These are phyloP conservation scores for Geodia barretti DNA, from an alignment of 37 sponge, comb jelly and placozoan genomes.

Conservation along the genomic window DNA sequence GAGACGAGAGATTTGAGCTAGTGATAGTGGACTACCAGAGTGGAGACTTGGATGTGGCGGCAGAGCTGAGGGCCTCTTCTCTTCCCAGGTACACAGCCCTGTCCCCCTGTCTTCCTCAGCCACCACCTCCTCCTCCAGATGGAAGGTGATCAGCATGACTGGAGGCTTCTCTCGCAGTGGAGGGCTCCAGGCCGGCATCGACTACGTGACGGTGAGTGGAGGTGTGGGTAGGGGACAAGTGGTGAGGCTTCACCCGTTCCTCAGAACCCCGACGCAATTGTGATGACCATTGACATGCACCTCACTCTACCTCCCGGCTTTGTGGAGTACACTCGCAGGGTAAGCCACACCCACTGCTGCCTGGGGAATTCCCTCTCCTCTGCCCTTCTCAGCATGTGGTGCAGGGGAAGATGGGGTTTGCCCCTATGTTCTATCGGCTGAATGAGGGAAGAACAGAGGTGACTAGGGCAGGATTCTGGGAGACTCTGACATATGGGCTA, in stretches of 20 bases:
- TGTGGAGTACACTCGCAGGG: constrained; percentile 54
- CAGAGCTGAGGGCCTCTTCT: constrained; percentile 23
- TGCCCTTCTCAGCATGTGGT: constrained; percentile 55
- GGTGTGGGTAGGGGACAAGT: not conserved
- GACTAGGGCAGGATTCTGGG: constrained; percentile 59
- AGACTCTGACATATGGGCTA: constrained; percentile 65
- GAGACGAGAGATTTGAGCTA: constrained; percentile 57
- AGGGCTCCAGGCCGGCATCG: constrained; percentile 72
- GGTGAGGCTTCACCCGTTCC: not conserved
- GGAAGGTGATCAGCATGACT: constrained; percentile 33
- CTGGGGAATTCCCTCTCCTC: not conserved
- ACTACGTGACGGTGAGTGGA: constrained; percentile 55
- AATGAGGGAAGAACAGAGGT: constrained; percentile 56
- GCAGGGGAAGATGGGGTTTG: constrained; percentile 66
- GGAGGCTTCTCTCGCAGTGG: constrained; percentile 57
- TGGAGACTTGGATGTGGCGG: constrained; percentile 54
- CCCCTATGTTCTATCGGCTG: constrained; percentile 70
- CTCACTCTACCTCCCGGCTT: constrained; percentile 66
- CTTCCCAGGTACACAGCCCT: constrained; percentile 19
- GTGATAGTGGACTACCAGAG: constrained; percentile 75
- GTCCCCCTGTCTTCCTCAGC: not conserved
- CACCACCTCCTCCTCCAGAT: constrained; percentile 19
- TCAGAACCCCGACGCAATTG: constrained; percentile 64
- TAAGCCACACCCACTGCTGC: constrained; percentile 4
- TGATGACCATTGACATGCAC: constrained; percentile 81